These are phyloP conservation scores for Larimichthys crocea DNA, from an alignment of 2,113 vertebrate species.

Conservation along the genomic window DNA sequence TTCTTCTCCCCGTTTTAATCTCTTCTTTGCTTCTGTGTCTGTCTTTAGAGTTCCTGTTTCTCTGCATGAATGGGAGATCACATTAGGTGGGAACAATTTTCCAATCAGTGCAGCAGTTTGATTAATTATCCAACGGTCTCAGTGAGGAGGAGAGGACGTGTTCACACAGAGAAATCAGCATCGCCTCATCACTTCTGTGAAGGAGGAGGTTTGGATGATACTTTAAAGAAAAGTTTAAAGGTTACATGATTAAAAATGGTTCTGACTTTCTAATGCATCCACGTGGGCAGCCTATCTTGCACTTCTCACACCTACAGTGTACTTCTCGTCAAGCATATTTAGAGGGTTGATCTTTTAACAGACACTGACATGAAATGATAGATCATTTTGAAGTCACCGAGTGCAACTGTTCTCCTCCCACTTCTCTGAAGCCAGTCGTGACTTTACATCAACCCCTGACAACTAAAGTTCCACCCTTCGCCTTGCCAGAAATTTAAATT, in stretches of 20 bases:
- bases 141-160: conserved; percentile 1
- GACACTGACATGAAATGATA: conserved; percentile 2
- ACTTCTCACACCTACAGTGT: not conserved
- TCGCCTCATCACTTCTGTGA: conserved; percentile 27
- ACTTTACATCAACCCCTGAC: conserved; percentile 55
- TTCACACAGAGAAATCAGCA: conserved; percentile 19
- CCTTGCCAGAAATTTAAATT: conserved; percentile 49
- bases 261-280: conserved; percentile 19
- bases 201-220: conserved; percentile 1
- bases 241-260: conserved; percentile 11
- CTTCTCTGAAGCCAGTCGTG: conserved; percentile 19
- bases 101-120: conserved; percentile 42
- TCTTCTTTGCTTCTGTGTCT: not conserved
- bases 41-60: not conserved
- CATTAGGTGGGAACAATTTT: conserved; percentile 46
- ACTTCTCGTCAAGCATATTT: not conserved
- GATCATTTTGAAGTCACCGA: conserved; percentile 23
- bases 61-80: conserved; percentile 20
- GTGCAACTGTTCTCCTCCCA: conserved; percentile 33
- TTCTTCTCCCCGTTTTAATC: not conserved
- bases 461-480: conserved; percentile 38
- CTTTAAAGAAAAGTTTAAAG: conserved; percentile 21
- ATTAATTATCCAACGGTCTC: conserved; percentile 38
- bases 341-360: not conserved
- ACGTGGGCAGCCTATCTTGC: not conserved